These are phyloP conservation scores for Pelecanoides urinatrix DNA, from an alignment of 2,113 vertebrate genomes.

Conservation along the genomic window DNA sequence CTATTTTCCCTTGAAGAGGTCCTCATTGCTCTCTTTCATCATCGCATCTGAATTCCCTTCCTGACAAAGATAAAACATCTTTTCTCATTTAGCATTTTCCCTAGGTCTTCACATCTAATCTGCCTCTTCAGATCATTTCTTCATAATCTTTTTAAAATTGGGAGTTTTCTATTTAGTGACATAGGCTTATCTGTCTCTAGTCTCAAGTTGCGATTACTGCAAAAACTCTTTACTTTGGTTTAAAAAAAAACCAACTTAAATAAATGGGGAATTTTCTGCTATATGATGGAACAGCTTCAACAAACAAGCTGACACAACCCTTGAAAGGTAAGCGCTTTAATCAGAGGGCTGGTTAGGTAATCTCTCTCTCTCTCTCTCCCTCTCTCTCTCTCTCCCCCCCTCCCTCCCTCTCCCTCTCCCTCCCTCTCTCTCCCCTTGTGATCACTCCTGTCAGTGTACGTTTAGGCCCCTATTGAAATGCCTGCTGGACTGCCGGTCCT, in stretches of 20 bases:
- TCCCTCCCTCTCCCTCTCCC: neutral
- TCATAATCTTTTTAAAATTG: slow-evolving; percentile 4
- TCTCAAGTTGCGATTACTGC: neutral
- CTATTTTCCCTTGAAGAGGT: neutral
- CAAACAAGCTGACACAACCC: neutral
- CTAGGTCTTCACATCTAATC: neutral
- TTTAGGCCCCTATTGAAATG: neutral
- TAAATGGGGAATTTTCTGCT: neutral
- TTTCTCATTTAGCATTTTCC: neutral
- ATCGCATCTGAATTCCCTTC: neutral
- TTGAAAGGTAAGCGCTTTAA: neutral
- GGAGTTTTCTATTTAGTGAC: neutral
- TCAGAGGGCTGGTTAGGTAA: neutral
- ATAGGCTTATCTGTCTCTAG: neutral
- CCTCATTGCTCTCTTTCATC: neutral
- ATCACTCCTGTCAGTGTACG: neutral
- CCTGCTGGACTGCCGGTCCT: neutral
- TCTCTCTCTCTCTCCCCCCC: neutral
- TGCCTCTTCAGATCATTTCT: neutral
- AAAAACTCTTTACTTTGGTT: neutral
- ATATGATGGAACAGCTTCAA: neutral
- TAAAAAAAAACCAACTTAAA: neutral
- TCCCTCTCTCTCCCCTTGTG: neutral
- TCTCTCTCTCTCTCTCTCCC: neutral
- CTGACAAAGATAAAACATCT: neutral